phyloP scores from a whole-genome alignment of 2,797 vertebrate genomes.

The Squalus acanthias region DNA sequence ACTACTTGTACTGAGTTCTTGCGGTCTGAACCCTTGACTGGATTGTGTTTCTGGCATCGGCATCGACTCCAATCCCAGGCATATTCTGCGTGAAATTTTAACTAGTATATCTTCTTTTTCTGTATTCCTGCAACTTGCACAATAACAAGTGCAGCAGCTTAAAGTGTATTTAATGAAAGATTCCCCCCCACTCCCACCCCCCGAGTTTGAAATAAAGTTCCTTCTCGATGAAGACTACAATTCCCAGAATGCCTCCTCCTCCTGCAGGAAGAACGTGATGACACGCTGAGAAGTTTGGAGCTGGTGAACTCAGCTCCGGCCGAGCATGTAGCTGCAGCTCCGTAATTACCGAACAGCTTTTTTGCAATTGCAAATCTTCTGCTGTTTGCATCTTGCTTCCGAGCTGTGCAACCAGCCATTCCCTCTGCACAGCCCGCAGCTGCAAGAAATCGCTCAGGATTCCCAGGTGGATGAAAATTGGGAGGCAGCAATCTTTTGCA shows the following conservation, averaged over 20 bases:
- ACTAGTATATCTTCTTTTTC: background rate
- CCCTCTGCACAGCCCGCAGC: constrained; percentile 14
- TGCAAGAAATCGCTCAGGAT: constrained; percentile 20
- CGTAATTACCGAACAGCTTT: constrained; percentile 23
- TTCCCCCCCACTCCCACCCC: background rate
- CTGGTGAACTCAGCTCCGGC: constrained; percentile 80
- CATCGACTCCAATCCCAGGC: background rate
- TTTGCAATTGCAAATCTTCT: constrained; percentile 34
- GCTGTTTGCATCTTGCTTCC: constrained; percentile 22
- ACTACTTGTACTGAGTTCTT: background rate
- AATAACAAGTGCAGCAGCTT: background rate
- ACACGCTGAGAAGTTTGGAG: constrained; percentile 69
- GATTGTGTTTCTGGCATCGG: background rate
- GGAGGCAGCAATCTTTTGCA: constrained; percentile 69
- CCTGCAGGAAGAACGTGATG: constrained; percentile 34
- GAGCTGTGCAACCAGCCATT: constrained; percentile 31
- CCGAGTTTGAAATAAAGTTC: background rate
- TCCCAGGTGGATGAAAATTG: constrained; percentile 77
- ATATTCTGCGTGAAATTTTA: background rate
- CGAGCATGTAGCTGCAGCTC: constrained; percentile 88
- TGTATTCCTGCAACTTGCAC: background rate
- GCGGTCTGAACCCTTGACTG: background rate
- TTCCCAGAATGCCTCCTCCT: constrained; percentile 1
- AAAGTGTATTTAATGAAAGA: background rate
- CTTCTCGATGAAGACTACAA: background rate